These are phyloP conservation scores for Meloidogyne exigua DNA, from an alignment of 1,140 invertebrate species.

Conservation along the genomic window DNA sequence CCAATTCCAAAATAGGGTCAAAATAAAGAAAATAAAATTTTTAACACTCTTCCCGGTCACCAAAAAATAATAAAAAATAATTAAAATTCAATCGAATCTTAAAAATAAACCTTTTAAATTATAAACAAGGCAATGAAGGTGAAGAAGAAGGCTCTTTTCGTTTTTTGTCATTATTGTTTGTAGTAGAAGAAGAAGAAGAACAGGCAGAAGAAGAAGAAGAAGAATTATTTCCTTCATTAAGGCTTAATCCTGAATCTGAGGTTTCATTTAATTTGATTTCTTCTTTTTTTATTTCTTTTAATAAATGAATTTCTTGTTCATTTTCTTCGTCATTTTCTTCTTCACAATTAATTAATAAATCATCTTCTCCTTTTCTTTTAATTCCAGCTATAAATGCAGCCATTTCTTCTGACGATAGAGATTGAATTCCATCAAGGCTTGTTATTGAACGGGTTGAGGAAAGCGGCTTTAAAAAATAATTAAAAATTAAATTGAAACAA, in stretches of 20 bases:
- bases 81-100: too few relatives aligned
- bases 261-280: neutral
- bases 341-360: neutral
- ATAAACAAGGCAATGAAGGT: too few relatives aligned
- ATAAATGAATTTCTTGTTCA: conserved; percentile 11
- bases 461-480: neutral
- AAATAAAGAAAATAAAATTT: too few relatives aligned
- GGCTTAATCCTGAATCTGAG: conserved; percentile 25
- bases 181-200: too few relatives aligned
- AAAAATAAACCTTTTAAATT: too few relatives aligned
- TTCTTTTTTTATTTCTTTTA: conserved; percentile 14
- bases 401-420: conserved; percentile 59
- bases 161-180: too few relatives aligned
- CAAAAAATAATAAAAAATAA: too few relatives aligned
- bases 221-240: conserved; percentile 13
- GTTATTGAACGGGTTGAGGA: conserved; percentile 44
- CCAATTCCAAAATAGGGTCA: too few relatives aligned
- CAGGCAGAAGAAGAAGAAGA: too few relatives aligned
- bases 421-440: conserved; percentile 45
- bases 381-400: conserved; percentile 58
- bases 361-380: conserved; percentile 25
- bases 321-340: conserved; percentile 18
- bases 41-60: too few relatives aligned
- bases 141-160: too few relatives aligned
- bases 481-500: too few relatives aligned